phyloP scores from a whole-genome alignment of 2,797 vertebrate species.

The Galagoides demidoff region DNA sequence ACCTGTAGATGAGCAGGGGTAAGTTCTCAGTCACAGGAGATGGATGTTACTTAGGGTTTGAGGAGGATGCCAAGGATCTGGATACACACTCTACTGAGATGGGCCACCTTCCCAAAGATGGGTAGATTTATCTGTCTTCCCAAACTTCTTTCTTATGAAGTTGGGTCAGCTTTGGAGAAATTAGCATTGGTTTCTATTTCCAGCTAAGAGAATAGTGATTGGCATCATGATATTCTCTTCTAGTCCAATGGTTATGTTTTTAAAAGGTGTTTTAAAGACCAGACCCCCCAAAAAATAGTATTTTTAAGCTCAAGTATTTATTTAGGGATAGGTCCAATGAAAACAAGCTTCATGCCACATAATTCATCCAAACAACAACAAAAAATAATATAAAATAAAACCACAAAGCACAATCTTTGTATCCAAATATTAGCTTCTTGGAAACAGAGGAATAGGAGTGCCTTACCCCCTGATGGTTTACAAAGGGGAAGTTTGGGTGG shows the following conservation, averaged over 20 bases:
- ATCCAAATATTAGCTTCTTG: conserved; percentile 80
- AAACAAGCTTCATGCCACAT: conserved; percentile 84
- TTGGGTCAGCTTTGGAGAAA: conserved; percentile 39
- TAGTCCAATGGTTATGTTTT: conserved; percentile 72
- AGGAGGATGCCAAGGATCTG: conserved; percentile 82
- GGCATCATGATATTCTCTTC: conserved; percentile 79
- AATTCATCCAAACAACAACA: conserved; percentile 77
- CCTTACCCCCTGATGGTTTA: conserved; percentile 73
- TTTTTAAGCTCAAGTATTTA: conserved; percentile 87
- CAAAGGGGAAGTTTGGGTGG: neutral
- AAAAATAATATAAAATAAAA: neutral
- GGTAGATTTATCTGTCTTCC: conserved; percentile 66
- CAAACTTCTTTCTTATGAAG: conserved; percentile 57
- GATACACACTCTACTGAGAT: conserved; percentile 79
- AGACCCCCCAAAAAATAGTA: conserved; percentile 73
- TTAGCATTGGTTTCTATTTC: conserved; percentile 85
- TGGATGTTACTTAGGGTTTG: neutral
- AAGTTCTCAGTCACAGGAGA: conserved; percentile 8
- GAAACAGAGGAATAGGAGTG: conserved; percentile 48
- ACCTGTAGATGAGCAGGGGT: neutral
- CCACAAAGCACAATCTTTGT: conserved; percentile 77
- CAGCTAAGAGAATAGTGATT: conserved; percentile 67
- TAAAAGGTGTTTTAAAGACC: conserved; percentile 57
- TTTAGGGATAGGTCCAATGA: conserved; percentile 85
- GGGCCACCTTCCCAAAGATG: conserved; percentile 77